These are phyloP conservation scores for Kryptopterus vitreolus DNA, from an alignment of 2,797 vertebrate species.

Conservation along the genomic window DNA sequence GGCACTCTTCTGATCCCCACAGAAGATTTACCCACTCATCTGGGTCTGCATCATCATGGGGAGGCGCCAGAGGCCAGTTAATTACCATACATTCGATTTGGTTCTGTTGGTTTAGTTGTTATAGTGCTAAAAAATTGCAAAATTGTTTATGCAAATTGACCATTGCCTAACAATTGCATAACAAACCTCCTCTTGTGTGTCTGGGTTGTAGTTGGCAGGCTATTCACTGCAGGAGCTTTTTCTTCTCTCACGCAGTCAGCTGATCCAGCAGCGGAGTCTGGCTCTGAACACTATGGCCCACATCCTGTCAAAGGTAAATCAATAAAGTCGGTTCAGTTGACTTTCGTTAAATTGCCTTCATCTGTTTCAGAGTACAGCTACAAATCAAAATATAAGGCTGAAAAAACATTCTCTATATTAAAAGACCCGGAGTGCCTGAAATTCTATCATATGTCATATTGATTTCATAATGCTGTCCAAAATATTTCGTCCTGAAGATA, in stretches of 20 bases:
- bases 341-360: conserved; percentile 26
- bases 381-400: background rate
- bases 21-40: conserved; percentile 87
- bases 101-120: background rate
- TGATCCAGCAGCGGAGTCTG: conserved; percentile 89
- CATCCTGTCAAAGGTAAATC: conserved; percentile 84
- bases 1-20: conserved; percentile 85
- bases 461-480: background rate
- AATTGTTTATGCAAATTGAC: background rate
- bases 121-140: background rate
- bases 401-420: background rate
- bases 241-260: conserved; percentile 90
- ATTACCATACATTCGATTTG: background rate
- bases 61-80: conserved; percentile 92
- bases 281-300: conserved; percentile 85
- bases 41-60: conserved; percentile 96
- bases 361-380: background rate
- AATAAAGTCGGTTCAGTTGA: conserved; percentile 16
- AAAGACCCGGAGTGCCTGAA: background rate
- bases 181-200: background rate
- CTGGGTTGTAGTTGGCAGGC: conserved; percentile 83
- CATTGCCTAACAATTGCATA: background rate
- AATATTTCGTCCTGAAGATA: background rate
- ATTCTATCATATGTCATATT: background rate
- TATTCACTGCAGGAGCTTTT: conserved; percentile 98